Base-by-base conservation (phyloP, 2,797 vertebrate species). In the Ceryle rudis region DNA sequence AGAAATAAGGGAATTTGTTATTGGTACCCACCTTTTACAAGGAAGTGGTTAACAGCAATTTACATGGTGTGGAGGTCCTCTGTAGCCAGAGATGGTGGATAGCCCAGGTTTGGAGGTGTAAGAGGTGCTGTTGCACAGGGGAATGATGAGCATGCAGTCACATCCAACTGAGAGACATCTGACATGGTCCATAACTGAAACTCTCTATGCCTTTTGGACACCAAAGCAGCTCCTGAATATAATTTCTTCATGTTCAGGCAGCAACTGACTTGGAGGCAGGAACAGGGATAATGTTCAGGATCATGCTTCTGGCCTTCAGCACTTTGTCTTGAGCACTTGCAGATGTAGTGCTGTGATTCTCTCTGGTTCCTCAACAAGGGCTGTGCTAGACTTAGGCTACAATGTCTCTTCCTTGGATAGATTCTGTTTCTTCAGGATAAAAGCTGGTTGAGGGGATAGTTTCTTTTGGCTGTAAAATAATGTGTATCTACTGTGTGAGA, bases 121-220 rank as follows among this genome's bases (percentile, higher is more conserved):
- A 23, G 57, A 39, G 33, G 22, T 49, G 31, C 9, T 62, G 33
- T 20, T 14, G 23, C 0, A 2, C 21, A 67, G 29, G 2, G 25
- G 2, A 82, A 4, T 0, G 3, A 41, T 17, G 28, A 75, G 1
- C 3, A 9, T 17, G 21, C 0, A 2, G 20, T 57, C 18, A 28
- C 0, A 3, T 15, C 1, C 0, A 25, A 9, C 3, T 13, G 10
- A 12, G 17, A 25, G 11, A 66, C 5, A 2, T 8, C 1, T 2
- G 18, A 11, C 18, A 23, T 39, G 37, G 31, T 49, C 47, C 4
- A 1, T 21, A 35, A 17, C 31, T 58, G 20, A 17, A 82, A 4
- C 17, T 67, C 16, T 69, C 21, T 33, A 17, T 39, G 61, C 8
- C 11, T 60, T 31, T 19, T 69, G 55, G 15, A 21, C 22, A 6